Conservation (phyloP, 2,797 vertebrate genomes). For the Acipenser ruthenus region DNA sequence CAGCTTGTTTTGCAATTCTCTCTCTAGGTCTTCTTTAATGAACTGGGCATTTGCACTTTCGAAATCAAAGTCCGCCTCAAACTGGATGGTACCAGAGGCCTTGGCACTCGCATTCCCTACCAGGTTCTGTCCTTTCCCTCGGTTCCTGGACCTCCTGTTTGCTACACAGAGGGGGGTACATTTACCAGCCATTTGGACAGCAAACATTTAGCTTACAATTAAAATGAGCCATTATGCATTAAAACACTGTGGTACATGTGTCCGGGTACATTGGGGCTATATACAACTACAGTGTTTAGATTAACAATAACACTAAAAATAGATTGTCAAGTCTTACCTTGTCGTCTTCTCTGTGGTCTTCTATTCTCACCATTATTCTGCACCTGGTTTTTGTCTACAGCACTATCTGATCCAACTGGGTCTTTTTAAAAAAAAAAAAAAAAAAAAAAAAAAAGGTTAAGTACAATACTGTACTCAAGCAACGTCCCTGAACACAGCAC, state of each 20-base stretch:
- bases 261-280: too few species aligned
- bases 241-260: too few species aligned
- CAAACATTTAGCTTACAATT: slow-evolving; percentile 22
- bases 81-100: slow-evolving; percentile 61
- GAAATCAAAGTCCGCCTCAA: slow-evolving; percentile 97
- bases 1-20: slow-evolving; percentile 70
- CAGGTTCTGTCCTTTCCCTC: slow-evolving; percentile 73
- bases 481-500: too few species aligned
- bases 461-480: too few species aligned
- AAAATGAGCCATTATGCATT: too few species aligned
- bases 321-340: slow-evolving; percentile 53
- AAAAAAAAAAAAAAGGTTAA: too few species aligned
- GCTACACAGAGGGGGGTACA: slow-evolving; percentile 46
- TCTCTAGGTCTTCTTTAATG: slow-evolving; percentile 82
- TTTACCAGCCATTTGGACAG: slow-evolving; percentile 6
- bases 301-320: background rate
- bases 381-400: slow-evolving; percentile 42
- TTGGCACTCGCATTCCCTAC: slow-evolving; percentile 57
- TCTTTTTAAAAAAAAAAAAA: slow-evolving; percentile 28
- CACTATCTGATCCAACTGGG: slow-evolving; percentile 45
- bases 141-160: slow-evolving; percentile 72
- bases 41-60: slow-evolving; percentile 94
- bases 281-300: too few species aligned
- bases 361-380: slow-evolving; percentile 73
- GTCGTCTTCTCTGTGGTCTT: slow-evolving; percentile 70